A percentile compares a stretch with the other conserved stretches of the same genome.
phyloP scores from a whole-genome alignment of 2,113 vertebrate species.

The Corythornis cristatus region DNA sequence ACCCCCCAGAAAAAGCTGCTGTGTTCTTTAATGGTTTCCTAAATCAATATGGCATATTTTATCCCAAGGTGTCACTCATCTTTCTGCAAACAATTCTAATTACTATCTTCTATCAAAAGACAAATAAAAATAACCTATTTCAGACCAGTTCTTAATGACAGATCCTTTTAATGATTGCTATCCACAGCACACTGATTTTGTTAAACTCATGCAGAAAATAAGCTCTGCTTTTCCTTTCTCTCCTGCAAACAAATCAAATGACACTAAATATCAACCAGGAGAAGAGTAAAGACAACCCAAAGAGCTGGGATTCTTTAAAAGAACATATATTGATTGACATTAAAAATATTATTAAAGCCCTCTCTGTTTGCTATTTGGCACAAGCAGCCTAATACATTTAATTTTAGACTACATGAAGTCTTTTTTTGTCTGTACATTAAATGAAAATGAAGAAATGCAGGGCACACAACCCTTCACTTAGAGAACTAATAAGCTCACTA shows the following conservation, averaged over 20 bases:
- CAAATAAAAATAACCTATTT: conserved; percentile 37
- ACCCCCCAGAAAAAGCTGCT: not conserved
- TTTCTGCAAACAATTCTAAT: conserved; percentile 66
- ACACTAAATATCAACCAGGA: conserved; percentile 33
- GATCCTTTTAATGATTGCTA: conserved; percentile 53
- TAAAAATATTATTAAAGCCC: conserved; percentile 32
- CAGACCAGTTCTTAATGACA: conserved; percentile 59
- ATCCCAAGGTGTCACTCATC: not conserved
- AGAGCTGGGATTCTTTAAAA: conserved; percentile 58
- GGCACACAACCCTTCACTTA: conserved; percentile 47
- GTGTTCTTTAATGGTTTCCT: not conserved
- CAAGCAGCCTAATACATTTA: conserved; percentile 26
- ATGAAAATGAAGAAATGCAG: conserved; percentile 52
- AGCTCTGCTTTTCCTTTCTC: conserved; percentile 34
- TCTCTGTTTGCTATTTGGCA: conserved; percentile 40
- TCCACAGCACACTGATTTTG: conserved; percentile 44
- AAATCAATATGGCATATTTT: conserved; percentile 35
- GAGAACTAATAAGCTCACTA: conserved; percentile 57
- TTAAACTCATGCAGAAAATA: conserved; percentile 63
- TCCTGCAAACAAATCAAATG: conserved; percentile 15
- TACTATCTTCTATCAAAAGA: conserved; percentile 53
- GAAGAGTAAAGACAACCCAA: conserved; percentile 25
- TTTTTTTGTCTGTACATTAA: conserved; percentile 48
- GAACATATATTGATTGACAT: conserved; percentile 10
- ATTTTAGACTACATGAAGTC: conserved; percentile 3